Percentiles rank a stretch among this genome's conserved stretches.
Evolutionary conservation across 2,888 invertebrate genomes (phyloP).

Genomic region (Brachylomia viminalis): DNA sequence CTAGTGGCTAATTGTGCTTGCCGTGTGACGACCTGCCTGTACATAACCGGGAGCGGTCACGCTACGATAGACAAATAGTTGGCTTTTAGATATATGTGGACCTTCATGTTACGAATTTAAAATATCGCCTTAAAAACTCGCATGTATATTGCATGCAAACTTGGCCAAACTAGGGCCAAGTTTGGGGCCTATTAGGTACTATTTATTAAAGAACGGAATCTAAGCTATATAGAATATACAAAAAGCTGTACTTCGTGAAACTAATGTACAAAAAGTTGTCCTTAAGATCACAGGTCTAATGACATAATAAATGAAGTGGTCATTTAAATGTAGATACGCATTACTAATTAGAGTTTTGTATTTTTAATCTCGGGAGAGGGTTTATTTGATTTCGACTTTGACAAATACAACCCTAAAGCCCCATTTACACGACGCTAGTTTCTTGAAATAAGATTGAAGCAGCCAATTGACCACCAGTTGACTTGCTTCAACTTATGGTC

Average conservation of each 20-base stretch:
- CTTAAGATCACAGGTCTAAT: not conserved
- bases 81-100: constrained; percentile 21
- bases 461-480: too few relatives aligned
- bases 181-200: not conserved
- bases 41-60: constrained; percentile 42
- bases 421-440: too few relatives aligned
- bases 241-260: not conserved
- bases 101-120: not conserved
- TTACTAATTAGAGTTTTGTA: not conserved
- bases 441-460: too few relatives aligned
- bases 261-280: not conserved
- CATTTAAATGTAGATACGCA: too few relatives aligned
- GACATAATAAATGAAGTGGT: too few relatives aligned
- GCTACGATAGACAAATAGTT: constrained; percentile 38
- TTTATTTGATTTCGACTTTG: not conserved
- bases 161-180: not conserved
- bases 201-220: not conserved
- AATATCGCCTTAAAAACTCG: too few relatives aligned
- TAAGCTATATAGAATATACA: not conserved
- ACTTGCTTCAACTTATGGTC: too few relatives aligned
- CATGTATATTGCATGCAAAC: too few relatives aligned
- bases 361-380: not conserved
- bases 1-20: constrained; percentile 55
- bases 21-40: constrained; percentile 53
- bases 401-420: not conserved